Base-by-base conservation (phyloP, 1,140 invertebrate genomes). In the Chironomus tepperi region DNA sequence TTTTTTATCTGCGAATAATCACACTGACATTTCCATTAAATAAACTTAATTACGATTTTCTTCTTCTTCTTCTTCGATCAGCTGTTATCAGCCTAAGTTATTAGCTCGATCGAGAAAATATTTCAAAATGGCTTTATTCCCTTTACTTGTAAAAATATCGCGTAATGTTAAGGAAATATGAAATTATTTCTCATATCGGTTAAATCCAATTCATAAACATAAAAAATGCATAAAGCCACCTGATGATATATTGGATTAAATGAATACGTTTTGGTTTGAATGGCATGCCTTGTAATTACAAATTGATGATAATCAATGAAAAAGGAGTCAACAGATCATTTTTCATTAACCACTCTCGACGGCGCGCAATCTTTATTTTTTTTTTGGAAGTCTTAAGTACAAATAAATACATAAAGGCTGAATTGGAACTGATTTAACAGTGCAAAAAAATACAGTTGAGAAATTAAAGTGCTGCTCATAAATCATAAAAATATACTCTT, bases 311-410 rank as follows among this genome's bases (percentile, higher is more conserved):
- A 18, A 70, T 70, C 65, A 70, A 70, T 70, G 65, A 70, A 70
- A 70, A 70, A 70, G 65, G 65, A 70, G 65, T 70, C 65, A 70
- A 70, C 65, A 70, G 65, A 70, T 70, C 65, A 70, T 70, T 70
- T 19, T 70, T 70, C 65, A 70, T 70, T 57, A 57, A 57, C 47
- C 47, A 57, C 47, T 57, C 43, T 9, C 2, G 2, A 12, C 47
- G 47, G 47, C 15, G 47, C 43, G 7, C 47, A n/a, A 57, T 57
- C n/a, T 12, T n/a, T n/a, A 57, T 47, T 10, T 57, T n/a, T 57
- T 5, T 15, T 57, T 12, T 57, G 9, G n/a, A 57, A n/a, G 47
- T n/a, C 5, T 10, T 57, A 57, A 57, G 12, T n/a, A 57, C 47
- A 57, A 57, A 57, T 57, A 57, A 57, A 57, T 57, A 57, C 47